A percentile compares a stretch with the other conserved stretches of the same genome.
Conservation (phyloP, 2,888 invertebrate genomes). For the Rhagium mordax region DNA sequence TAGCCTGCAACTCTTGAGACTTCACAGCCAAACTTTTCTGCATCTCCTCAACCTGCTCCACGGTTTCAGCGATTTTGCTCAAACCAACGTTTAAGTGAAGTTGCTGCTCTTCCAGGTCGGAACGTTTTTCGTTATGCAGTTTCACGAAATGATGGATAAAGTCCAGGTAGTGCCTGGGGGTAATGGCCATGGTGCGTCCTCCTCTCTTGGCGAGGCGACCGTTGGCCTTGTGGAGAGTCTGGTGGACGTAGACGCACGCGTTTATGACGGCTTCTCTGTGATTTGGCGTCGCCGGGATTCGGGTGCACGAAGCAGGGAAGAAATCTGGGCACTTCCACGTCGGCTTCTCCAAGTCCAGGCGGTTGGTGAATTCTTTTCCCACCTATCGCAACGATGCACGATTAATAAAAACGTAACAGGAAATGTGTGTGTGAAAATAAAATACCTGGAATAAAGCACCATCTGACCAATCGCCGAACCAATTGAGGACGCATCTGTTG, state of each 20-base stretch:
- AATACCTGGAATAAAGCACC: slow-evolving; percentile 91
- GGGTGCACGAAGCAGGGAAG: slow-evolving; percentile 90
- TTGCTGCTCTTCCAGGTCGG: slow-evolving; percentile 98
- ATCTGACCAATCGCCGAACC: slow-evolving; percentile 99
- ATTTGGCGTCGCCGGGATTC: slow-evolving; percentile 80
- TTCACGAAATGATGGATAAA: slow-evolving; percentile 99
- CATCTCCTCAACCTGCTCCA: slow-evolving; percentile 99
- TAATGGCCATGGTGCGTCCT: slow-evolving; percentile 96
- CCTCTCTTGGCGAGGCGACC: slow-evolving; percentile 91
- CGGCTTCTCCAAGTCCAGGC: slow-evolving; percentile 93
- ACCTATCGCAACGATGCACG: slow-evolving; percentile 71
- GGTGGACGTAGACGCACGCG: slow-evolving; percentile 98
- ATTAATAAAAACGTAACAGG: not conserved
- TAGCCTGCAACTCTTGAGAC: slow-evolving; percentile 94
- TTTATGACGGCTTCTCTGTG: slow-evolving; percentile 99
- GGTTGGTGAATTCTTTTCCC: slow-evolving; percentile 96
- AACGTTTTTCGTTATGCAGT: slow-evolving; percentile 96
- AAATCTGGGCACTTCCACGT: slow-evolving; percentile 90
- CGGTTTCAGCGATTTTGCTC: slow-evolving; percentile 98
- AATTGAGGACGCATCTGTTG: slow-evolving; percentile 98
- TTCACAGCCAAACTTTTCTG: slow-evolving; percentile 98
- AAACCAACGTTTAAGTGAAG: slow-evolving; percentile 98
- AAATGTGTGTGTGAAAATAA: slow-evolving; percentile 27
- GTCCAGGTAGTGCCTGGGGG: slow-evolving; percentile 97
- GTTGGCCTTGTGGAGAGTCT: slow-evolving; percentile 96